Evolutionary conservation across 2,888 invertebrate genomes (phyloP).

Genomic region (Steinernema carpocapsae): DNA sequence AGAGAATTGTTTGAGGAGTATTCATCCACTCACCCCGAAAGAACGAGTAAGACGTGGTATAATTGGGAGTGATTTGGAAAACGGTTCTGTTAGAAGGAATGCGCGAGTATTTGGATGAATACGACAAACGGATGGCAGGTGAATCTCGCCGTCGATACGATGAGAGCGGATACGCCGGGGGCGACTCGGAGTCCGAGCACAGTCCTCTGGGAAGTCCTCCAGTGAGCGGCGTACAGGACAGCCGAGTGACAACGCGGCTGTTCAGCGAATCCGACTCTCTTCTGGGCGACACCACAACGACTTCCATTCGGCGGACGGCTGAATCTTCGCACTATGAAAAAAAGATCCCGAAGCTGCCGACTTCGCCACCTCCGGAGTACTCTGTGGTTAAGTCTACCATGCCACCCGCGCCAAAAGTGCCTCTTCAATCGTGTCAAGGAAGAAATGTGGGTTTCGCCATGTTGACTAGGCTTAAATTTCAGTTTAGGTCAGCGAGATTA

Average conservation of each 20-base stretch:
- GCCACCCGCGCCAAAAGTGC: slow-evolving; percentile 12
- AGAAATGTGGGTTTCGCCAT: not conserved
- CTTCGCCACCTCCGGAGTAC: slow-evolving; percentile 21
- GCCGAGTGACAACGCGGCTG: slow-evolving; percentile 14
- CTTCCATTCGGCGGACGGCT: slow-evolving; percentile 24
- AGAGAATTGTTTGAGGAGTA: slow-evolving; percentile 24
- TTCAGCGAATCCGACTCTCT: slow-evolving; percentile 25
- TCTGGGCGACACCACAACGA: slow-evolving; percentile 24
- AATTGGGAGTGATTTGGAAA: not conserved
- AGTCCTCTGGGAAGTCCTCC: slow-evolving; percentile 21
- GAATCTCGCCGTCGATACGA: not conserved
- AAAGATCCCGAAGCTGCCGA: slow-evolving; percentile 1
- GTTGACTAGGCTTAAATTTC: not conserved
- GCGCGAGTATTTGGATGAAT: slow-evolving; percentile 33
- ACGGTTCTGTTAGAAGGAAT: not conserved
- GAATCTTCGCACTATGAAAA: slow-evolving; percentile 25
- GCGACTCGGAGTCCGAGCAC: slow-evolving; percentile 22
- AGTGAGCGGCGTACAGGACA: not conserved
- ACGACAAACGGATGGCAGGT: slow-evolving; percentile 25
- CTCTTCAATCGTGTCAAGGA: not conserved
- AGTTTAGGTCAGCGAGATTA: slow-evolving; percentile 21
- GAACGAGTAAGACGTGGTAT: not conserved
- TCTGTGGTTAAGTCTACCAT: slow-evolving; percentile 15
- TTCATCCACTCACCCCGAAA: slow-evolving; percentile 15
- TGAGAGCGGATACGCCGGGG: slow-evolving; percentile 21